Base-by-base conservation (phyloP, 2,888 invertebrate genomes). In the Parochlus steinenii region DNA sequence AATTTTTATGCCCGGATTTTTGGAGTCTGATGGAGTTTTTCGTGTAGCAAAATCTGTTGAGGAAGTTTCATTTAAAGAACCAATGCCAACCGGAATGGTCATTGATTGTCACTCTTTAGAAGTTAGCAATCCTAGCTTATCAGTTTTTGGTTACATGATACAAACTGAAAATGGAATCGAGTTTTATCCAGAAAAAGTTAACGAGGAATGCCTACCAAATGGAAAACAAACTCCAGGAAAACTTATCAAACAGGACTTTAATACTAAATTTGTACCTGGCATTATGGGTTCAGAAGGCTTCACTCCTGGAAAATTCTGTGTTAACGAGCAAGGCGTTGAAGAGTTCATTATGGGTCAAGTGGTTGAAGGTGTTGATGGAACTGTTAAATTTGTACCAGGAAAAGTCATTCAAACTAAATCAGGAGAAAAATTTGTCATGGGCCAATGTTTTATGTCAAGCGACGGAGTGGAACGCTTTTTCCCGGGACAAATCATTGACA, bases 371-470 rank as follows among this genome's bases (percentile, higher is more conserved):
- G 61, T 64, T 31, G 69, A 69, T 44, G 69, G 67, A 74, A 73
- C 74, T 6, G 64, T 68, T 0, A 73, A 73, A 48, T 74, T 74
- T 47, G 64, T 65, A 7, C 64, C 74, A 1, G 75, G 74, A 1
- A 74, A 74, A 58, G 73, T 76, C 1, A 69, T 75, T 10, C 73
- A 74, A 45, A 74, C 74, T 2, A 63, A 65, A 34, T 69, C 68
- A 42, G 71, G 72, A 15, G 70, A 71, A 0, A 77, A 78, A 51
- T 80, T 81, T 52, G 75, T n/a, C n/a, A n/a, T n/a, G n/a, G n/a
- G n/a, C n/a, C n/a, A n/a, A n/a, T n/a, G n/a, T 80, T 14, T 75
- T 78, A 6, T 80, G 80, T 4, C 76, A 79, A 59, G 72, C 78
- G 46, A 74, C 79, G 1, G 73, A 75, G 46, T 74, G 71, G 2